Conservation (phyloP, 2,113 vertebrate species). For the Cebidichthys violaceus region DNA sequence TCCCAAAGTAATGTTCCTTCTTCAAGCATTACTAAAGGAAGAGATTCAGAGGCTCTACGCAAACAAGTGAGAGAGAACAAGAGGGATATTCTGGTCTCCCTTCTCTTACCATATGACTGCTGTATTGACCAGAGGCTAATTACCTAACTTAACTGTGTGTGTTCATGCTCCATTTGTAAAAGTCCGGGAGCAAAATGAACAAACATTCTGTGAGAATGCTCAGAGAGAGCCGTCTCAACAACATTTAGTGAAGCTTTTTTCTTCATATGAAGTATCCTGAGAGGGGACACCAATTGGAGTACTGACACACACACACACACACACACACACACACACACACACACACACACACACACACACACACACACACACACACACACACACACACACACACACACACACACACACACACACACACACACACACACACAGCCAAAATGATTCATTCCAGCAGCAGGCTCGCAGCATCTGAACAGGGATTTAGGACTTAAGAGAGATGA, state of each 20-base stretch:
- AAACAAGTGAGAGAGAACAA: not conserved
- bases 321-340: no score
- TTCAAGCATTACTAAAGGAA: not conserved
- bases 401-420: no score
- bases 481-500: constrained; percentile 76
- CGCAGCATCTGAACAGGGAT: constrained; percentile 66
- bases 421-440: constrained; percentile 53
- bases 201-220: not conserved
- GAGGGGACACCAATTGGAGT: constrained; percentile 7
- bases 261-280: not conserved
- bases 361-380: no score
- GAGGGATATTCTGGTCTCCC: not conserved
- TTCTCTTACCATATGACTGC: constrained; percentile 42
- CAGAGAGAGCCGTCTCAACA: not conserved
- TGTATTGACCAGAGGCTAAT: constrained; percentile 21
- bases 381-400: no score
- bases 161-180: not conserved
- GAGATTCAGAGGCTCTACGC: not conserved
- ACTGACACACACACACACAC: no score
- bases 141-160: not conserved
- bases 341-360: no score
- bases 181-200: not conserved
- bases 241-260: no score
- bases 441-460: constrained; percentile 70
- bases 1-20: not conserved